Base-by-base conservation (phyloP, 2,797 vertebrate genomes). In the Poeciliopsis paucimaculata region DNA sequence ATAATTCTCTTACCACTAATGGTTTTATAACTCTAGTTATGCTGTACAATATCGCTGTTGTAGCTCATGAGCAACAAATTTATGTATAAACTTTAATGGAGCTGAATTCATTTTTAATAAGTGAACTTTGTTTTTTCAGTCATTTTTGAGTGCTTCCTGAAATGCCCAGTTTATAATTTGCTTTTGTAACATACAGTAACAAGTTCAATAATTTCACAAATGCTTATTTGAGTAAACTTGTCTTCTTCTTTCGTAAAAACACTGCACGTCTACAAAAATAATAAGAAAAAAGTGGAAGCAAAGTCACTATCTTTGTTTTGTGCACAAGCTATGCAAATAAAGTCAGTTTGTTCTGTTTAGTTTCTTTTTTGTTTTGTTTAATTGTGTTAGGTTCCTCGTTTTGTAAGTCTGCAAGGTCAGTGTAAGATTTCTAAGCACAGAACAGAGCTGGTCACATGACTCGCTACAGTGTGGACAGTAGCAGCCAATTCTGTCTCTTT, bases 1-100 rank as follows among this genome's bases (percentile, higher is more conserved):
- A 78, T 84, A 77, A 75, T 72, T 72, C 3, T 74, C 41, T 80
- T 73, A 73, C n/a, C 55, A 45, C 77, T 73, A 62, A 62, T 86
- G 71, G 55, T 71, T 78, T 72, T 81, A 74, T 82, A 34, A 51
- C 43, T 72, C 26, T 41, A 53, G 5, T 57, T 23, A 6, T 79
- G 57, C 73, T 0, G 46, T 76, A 45, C 64, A 80, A 73, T 60
- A 76, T 46, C 11, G 68, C 9, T 31, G 16, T 77, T 76, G 31
- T 12, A 60, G 36, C 41, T 82, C 39, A 78, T 78, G 74, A 73
- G 72, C 15, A 53, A 26, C 4, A 80, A 74, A 79, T 80, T 3
- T 31, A 41, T 18, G n/a, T 34, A 23, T 36, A 16, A 13, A 34
- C 36, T 23, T 26, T 18, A 31, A 11, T 68, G 62, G 31, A 8